Evolutionary conservation across 2,113 vertebrate species (phyloP).

Genomic region (Hassar affinis): DNA sequence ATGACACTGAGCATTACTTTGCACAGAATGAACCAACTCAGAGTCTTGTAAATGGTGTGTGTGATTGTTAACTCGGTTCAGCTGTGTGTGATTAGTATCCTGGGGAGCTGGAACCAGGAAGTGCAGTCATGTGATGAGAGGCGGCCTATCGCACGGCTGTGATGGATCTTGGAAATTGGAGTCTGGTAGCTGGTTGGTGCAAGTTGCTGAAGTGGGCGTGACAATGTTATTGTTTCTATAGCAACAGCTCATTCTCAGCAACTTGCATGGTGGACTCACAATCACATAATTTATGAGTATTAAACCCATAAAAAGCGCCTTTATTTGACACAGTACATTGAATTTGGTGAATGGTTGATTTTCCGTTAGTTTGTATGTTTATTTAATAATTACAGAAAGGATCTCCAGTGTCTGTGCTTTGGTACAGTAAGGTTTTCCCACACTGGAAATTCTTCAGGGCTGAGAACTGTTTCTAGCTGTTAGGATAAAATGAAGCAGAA

Average conservation of each 20-base stretch:
- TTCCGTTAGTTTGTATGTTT: neutral
- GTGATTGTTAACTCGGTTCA: too few relatives aligned
- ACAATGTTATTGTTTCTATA: neutral
- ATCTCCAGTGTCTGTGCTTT: neutral
- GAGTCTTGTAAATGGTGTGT: too few relatives aligned
- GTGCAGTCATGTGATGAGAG: too few relatives aligned
- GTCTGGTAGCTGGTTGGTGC: too few relatives aligned
- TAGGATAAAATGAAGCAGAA: neutral
- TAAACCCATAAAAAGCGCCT: neutral
- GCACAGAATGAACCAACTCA: too few relatives aligned
- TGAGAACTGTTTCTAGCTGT: neutral
- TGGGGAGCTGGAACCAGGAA: too few relatives aligned
- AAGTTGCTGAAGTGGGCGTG: too few relatives aligned
- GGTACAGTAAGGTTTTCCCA: neutral
- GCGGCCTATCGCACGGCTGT: too few relatives aligned
- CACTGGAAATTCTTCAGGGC: neutral
- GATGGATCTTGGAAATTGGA: too few relatives aligned
- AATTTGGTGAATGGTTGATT: neutral
- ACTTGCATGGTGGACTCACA: neutral
- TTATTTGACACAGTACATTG: neutral
- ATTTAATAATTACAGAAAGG: neutral
- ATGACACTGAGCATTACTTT: too few relatives aligned
- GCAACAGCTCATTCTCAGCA: neutral
- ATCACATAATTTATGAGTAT: neutral
- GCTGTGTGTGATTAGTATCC: too few relatives aligned